Evolutionary conservation across 2,113 vertebrate species (phyloP).

Genomic region (Climacteris rufus): DNA sequence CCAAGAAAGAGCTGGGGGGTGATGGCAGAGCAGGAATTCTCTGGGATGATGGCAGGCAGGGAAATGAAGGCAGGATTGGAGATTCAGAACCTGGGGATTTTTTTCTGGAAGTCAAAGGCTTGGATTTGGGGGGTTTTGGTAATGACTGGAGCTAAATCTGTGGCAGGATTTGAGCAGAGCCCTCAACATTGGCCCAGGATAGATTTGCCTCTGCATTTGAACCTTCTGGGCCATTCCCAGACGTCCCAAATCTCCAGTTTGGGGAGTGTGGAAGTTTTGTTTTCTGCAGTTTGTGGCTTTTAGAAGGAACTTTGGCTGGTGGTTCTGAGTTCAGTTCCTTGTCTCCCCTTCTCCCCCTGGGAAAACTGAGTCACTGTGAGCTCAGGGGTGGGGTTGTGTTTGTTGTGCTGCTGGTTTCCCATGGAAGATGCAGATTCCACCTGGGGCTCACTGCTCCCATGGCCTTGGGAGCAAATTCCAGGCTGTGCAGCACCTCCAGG

Average conservation of each 20-base stretch:
- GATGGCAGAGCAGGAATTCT: neutral
- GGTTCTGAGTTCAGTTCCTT: neutral
- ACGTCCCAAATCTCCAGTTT: neutral
- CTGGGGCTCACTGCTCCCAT: fast-evolving
- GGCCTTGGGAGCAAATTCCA: fast-evolving
- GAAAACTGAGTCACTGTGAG: fast-evolving
- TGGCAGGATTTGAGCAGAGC: neutral
- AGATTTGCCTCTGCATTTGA: neutral
- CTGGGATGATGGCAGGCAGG: neutral
- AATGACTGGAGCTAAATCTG: neutral
- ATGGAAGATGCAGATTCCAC: neutral
- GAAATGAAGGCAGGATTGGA: neutral
- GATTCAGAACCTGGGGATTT: fast-evolving
- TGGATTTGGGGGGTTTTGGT: neutral
- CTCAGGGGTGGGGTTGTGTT: neutral
- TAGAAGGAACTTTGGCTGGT: fast-evolving
- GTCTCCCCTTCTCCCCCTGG: neutral
- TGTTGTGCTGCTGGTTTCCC: neutral
- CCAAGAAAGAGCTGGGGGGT: neutral
- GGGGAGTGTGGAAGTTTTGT: no score
- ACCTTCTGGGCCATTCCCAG: neutral
- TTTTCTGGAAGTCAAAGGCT: neutral
- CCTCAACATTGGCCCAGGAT: fast-evolving
- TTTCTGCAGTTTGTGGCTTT: neutral
- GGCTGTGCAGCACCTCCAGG: neutral